Percentiles rank a stretch among this genome's conserved stretches.
These are phyloP conservation scores for Gymnobelideus leadbeateri DNA, from an alignment of 2,113 vertebrate species.

Conservation along the genomic window DNA sequence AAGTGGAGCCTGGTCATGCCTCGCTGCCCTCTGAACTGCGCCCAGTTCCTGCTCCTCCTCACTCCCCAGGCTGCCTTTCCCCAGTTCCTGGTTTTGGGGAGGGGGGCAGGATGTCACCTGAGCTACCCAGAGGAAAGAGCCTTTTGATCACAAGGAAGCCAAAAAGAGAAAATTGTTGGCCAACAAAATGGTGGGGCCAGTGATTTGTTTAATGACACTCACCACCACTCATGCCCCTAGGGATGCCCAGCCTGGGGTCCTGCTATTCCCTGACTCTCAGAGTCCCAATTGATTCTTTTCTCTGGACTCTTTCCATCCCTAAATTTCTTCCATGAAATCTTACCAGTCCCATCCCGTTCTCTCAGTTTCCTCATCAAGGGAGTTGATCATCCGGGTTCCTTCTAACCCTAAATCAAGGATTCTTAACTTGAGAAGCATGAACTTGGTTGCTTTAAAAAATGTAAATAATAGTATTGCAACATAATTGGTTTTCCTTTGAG, in stretches of 20 bases:
- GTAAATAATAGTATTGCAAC: neutral
- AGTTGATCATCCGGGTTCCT: neutral
- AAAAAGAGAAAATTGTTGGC: neutral
- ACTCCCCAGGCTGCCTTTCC: neutral
- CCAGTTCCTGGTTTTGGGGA: neutral
- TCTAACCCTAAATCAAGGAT: neutral
- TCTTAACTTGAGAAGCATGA: neutral
- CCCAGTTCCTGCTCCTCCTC: neutral
- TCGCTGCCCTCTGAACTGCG: neutral
- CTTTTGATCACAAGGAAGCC: neutral
- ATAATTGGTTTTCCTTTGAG: neutral
- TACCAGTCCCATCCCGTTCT: neutral
- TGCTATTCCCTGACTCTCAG: neutral
- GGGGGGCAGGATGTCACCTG: slow-evolving; percentile 2
- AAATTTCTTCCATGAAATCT: neutral
- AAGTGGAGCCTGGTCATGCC: neutral
- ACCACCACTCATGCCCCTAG: neutral
- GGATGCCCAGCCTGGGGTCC: neutral
- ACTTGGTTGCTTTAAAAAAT: neutral
- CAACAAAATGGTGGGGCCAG: neutral
- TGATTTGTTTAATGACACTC: neutral
- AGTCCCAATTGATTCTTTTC: neutral
- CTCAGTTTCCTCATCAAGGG: neutral
- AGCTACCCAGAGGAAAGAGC: neutral
- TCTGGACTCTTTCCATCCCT: neutral